Percentiles rank a stretch among this genome's conserved stretches.
phyloP scores from a whole-genome alignment of 2,113 vertebrate genomes.

The Bothrops jararaca region DNA sequence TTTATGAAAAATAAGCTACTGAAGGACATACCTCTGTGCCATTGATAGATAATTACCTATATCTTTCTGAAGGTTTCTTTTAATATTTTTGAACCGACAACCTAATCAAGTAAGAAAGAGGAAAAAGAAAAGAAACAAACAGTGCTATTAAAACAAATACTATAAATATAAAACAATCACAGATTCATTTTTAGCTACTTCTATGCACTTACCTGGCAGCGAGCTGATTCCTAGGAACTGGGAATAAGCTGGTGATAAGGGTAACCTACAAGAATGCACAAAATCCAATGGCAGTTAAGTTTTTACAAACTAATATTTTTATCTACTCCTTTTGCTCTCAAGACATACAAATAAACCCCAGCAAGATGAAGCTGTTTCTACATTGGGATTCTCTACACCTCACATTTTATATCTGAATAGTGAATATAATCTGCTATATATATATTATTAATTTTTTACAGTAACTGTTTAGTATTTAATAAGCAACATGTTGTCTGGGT shows the following conservation, averaged over 20 bases:
- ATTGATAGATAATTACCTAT: constrained; percentile 71
- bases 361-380: background rate
- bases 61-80: constrained; percentile 84
- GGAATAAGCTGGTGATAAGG: constrained; percentile 74
- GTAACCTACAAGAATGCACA: constrained; percentile 68
- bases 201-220: constrained; percentile 78
- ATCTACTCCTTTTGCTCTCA: background rate
- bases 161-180: background rate
- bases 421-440: no score
- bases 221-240: constrained; percentile 83
- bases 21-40: background rate
- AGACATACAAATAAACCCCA: background rate
- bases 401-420: background rate
- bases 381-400: background rate
- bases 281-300: background rate
- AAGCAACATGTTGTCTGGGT: no score
- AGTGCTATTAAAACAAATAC: background rate
- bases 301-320: background rate
- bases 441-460: no score
- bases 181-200: background rate
- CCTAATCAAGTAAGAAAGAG: constrained; percentile 60
- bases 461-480: no score
- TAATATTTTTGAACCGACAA: constrained; percentile 86
- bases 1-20: background rate
- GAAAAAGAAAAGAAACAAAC: background rate